Evolutionary conservation across 2,888 invertebrate genomes (phyloP), one percentile per base, ranked within the genome.

Genomic region (Candidula unifasciata): DNA sequence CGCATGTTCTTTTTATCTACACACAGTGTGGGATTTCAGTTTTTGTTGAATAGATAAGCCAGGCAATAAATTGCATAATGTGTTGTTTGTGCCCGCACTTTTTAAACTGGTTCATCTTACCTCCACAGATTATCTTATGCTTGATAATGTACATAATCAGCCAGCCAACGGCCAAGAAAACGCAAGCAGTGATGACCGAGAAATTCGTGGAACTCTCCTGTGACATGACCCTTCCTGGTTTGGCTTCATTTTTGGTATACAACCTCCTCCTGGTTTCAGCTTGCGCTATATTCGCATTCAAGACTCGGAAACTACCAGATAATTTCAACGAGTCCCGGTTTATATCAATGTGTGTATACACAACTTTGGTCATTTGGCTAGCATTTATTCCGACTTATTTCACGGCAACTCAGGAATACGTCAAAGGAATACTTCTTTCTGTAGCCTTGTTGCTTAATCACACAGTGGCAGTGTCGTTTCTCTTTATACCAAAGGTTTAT

Each of bases 301-400:
- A 91, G 83, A 90, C 91, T 30, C 82, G 92, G 57, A 91, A 90
- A 81, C 87, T 91, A 18, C 92, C 92, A 24, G 91, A 91, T 83
- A 91, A 91, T 80, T 92, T 90, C 88, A 92, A 92, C 87, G 92
- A 92, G 88, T 90, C 91, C 1, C 88, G 90, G 2, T 91, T 90
- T 87, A 91, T 91, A 80, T 87, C 89, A n/a, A 88, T 91, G 87
- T 91, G 90, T 76, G 91, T 91, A 24, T 91, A 89, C 89, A 91
- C 91, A n/a, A 90, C 90, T 6, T 82, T 91, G 37, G 86, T 91
- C 68, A 88, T 91, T 66, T 91, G 90, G 90, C 68, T 90, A n/a
- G 90, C 89, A 60, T 91, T 91, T 87, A 85, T 91, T 35, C 90
- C 91, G 30, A 88, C 90, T 54, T 91, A 90, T 82, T 88, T 90